A percentile compares a stretch with the other conserved stretches of the same genome.
Evolutionary conservation across 2,797 vertebrate genomes (phyloP).

Genomic region (Crocidura indochinensis): DNA sequence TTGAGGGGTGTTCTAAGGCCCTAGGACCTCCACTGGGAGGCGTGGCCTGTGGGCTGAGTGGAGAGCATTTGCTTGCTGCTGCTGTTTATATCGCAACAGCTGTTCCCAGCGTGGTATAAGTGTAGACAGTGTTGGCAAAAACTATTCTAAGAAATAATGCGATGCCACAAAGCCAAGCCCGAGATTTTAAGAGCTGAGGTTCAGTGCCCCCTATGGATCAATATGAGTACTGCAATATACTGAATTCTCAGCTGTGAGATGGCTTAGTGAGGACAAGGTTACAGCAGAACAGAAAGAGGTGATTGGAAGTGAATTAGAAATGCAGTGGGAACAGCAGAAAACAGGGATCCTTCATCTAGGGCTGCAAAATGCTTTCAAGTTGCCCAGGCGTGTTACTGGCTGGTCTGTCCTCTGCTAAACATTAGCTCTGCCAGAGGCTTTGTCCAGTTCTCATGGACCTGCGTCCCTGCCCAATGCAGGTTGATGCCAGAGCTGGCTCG

Average conservation of each 20-base stretch:
- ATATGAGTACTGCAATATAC: accelerated
- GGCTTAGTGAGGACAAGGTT: no score
- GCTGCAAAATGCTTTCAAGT: neutral
- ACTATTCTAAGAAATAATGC: neutral
- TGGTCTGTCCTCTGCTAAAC: neutral
- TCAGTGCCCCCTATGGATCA: neutral
- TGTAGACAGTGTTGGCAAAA: conserved; percentile 1
- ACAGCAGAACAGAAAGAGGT: neutral
- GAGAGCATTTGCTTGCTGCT: neutral
- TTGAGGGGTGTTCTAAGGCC: neutral
- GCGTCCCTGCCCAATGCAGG: neutral
- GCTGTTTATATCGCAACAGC: neutral
- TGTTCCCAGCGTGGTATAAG: neutral
- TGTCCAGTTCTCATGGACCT: neutral
- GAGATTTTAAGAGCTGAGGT: accelerated
- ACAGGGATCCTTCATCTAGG: neutral
- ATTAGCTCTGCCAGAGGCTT: neutral
- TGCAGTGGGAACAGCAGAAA: neutral
- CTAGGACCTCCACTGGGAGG: neutral
- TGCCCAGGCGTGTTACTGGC: neutral
- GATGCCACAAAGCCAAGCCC: neutral
- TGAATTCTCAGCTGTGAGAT: neutral
- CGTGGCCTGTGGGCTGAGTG: neutral
- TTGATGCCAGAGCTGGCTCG: neutral
- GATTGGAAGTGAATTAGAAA: conserved; percentile 35